A percentile compares a stretch with the other conserved stretches of the same genome.
phyloP scores from a whole-genome alignment of 1,140 invertebrate genomes.

The Apolygus lucorum region DNA sequence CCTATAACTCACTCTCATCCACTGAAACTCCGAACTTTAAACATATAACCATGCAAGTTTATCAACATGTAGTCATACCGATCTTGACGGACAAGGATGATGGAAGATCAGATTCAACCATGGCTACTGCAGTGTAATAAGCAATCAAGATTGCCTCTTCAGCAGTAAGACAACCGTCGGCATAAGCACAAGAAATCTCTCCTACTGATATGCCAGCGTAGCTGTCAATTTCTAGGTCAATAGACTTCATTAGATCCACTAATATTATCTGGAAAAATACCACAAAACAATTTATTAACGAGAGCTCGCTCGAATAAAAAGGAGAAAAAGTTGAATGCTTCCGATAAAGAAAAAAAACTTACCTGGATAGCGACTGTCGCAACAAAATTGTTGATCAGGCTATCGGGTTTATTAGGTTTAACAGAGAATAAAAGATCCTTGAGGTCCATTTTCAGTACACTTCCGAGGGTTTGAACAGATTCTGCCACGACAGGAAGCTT shows the following conservation, averaged over 20 bases:
- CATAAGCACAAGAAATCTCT: conserved; percentile 73
- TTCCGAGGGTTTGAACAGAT: conserved; percentile 5
- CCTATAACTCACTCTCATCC: background rate
- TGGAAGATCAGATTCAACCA: conserved; percentile 65
- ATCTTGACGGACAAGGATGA: background rate
- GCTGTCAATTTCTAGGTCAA: conserved; percentile 60
- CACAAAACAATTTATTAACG: too few relatives aligned
- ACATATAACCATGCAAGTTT: too few relatives aligned
- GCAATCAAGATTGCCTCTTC: conserved; percentile 70
- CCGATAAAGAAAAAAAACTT: too few relatives aligned
- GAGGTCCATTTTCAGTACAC: conserved; percentile 51
- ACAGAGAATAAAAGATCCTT: conserved; percentile 44
- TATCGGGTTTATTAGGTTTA: conserved; percentile 60
- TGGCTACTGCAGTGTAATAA: conserved; percentile 76
- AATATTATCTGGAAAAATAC: conserved; percentile 53
- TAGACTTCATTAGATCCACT: conserved; percentile 54
- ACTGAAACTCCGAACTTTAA: background rate
- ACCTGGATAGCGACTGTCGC: conserved; percentile 79
- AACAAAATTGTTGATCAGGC: conserved; percentile 80
- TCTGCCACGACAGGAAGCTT: conserved; percentile 15
- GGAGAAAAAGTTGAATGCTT: too few relatives aligned
- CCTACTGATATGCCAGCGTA: conserved; percentile 75
- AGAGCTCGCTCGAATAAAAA: too few relatives aligned
- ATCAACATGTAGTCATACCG: background rate
- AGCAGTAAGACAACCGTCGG: conserved; percentile 67